Evolutionary conservation across 2,888 invertebrate species (phyloP).

Genomic region (Caradrina clavipalpis): DNA sequence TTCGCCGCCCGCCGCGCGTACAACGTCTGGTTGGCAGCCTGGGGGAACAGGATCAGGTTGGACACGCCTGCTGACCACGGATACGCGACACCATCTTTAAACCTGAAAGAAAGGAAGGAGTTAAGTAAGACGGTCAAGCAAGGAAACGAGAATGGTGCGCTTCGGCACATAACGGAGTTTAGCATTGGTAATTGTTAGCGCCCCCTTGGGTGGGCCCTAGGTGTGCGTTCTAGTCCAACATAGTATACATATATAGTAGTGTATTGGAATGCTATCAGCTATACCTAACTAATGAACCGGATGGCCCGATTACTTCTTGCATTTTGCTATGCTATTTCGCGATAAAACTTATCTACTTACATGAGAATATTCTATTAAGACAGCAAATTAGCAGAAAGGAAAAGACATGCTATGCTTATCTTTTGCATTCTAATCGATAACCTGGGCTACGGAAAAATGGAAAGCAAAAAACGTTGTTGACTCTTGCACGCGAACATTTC

Average conservation of each 20-base stretch:
- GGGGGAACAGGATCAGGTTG: conserved; percentile 94
- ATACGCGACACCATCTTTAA: conserved; percentile 94
- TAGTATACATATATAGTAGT: too few species aligned
- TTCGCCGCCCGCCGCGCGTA: conserved; percentile 92
- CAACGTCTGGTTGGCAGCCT: conserved; percentile 95
- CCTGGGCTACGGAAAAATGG: conserved; percentile 8
- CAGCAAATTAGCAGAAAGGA: conserved; percentile 29
- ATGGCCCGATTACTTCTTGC: neutral
- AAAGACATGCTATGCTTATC: conserved; percentile 34
- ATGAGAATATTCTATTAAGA: conserved; percentile 16
- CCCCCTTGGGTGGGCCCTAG: neutral
- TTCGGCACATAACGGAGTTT: neutral
- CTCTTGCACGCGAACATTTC: conserved; percentile 18
- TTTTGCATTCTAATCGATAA: conserved; percentile 31
- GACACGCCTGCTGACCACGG: conserved; percentile 94
- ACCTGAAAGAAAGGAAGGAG: conserved; percentile 89
- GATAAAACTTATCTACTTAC: conserved; percentile 10
- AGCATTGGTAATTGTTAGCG: neutral
- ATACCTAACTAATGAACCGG: neutral
- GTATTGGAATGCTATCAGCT: neutral
- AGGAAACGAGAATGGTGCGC: neutral
- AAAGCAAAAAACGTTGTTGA: conserved; percentile 21
- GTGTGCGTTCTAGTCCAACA: neutral
- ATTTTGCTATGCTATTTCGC: conserved; percentile 4
- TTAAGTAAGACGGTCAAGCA: conserved; percentile 2